Conservation (phyloP, 2,797 vertebrate genomes). For the Acipenser oxyrinchus region DNA sequence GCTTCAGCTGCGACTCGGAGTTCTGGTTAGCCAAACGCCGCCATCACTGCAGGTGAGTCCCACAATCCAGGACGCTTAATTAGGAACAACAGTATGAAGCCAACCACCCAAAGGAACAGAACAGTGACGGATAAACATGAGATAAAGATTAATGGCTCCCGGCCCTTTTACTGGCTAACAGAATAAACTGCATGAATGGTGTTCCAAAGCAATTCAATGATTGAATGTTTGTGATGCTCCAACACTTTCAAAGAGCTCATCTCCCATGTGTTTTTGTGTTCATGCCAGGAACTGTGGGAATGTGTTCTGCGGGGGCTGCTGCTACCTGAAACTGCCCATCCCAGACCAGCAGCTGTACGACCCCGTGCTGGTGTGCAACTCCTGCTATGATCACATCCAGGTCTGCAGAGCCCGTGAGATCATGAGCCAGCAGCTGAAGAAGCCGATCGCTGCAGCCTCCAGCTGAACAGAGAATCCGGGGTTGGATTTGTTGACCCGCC, state of each 20-base stretch:
- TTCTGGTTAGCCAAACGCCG: slow-evolving; percentile 98
- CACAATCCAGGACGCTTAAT: not conserved
- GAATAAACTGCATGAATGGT: no score
- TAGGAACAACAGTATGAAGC: no score
- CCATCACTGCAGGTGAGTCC: slow-evolving; percentile 91
- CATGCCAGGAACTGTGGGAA: slow-evolving; percentile 88
- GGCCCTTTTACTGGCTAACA: no score
- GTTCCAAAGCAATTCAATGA: no score
- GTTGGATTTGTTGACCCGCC: not conserved
- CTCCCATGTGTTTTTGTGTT: slow-evolving; percentile 15
- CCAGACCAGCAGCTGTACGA: slow-evolving; percentile 96
- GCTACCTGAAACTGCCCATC: slow-evolving; percentile 93
- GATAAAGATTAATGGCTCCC: no score
- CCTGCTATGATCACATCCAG: slow-evolving; percentile 87
- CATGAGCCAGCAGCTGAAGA: slow-evolving; percentile 96
- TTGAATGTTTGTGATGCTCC: not conserved
- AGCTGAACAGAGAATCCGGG: slow-evolving; percentile 69
- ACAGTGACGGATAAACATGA: no score
- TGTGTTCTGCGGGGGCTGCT: slow-evolving; percentile 95
- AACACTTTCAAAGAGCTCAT: not conserved
- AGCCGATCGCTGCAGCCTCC: slow-evolving; percentile 92
- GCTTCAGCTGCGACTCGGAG: slow-evolving; percentile 95
- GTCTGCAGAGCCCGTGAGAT: slow-evolving; percentile 84
- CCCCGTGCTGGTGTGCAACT: slow-evolving; percentile 90
- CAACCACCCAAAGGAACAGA: no score